Conservation (phyloP, 2,888 invertebrate genomes). For the Venusia cambrica region DNA sequence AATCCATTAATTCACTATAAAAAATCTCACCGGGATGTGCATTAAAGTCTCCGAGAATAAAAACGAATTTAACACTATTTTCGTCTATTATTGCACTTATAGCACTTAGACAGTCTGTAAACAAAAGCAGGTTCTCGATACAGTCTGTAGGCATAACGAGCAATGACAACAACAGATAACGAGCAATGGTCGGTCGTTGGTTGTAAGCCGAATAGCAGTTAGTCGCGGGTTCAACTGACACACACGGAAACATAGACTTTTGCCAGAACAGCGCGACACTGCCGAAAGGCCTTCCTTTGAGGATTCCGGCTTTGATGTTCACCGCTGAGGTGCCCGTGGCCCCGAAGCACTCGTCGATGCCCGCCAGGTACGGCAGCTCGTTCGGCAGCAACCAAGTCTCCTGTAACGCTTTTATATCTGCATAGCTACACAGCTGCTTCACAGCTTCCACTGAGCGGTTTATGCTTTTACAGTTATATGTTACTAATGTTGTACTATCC, state of each 20-base stretch:
- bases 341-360: too few relatives aligned
- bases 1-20: constrained; percentile 2
- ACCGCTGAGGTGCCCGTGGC: too few relatives aligned
- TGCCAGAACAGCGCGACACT: constrained; percentile 20
- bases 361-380: too few relatives aligned
- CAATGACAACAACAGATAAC: constrained; percentile 17
- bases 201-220: constrained; percentile 11
- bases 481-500: too few relatives aligned
- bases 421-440: too few relatives aligned
- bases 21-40: constrained; percentile 2
- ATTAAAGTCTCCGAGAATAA: constrained; percentile 3
- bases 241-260: constrained; percentile 13
- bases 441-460: too few relatives aligned
- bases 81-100: constrained; percentile 16
- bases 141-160: constrained; percentile 21
- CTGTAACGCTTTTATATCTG: too few relatives aligned
- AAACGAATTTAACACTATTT: constrained; percentile 4
- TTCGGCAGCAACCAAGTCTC: too few relatives aligned
- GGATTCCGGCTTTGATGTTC: too few relatives aligned
- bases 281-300: too few relatives aligned
- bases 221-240: constrained; percentile 14
- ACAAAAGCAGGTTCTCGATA: constrained; percentile 2
- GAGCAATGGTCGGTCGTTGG: constrained; percentile 7
- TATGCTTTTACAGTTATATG: too few relatives aligned
- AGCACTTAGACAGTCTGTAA: constrained; percentile 3